phyloP scores from a whole-genome alignment of 2,113 vertebrate species.

The Narcine bancroftii region DNA sequence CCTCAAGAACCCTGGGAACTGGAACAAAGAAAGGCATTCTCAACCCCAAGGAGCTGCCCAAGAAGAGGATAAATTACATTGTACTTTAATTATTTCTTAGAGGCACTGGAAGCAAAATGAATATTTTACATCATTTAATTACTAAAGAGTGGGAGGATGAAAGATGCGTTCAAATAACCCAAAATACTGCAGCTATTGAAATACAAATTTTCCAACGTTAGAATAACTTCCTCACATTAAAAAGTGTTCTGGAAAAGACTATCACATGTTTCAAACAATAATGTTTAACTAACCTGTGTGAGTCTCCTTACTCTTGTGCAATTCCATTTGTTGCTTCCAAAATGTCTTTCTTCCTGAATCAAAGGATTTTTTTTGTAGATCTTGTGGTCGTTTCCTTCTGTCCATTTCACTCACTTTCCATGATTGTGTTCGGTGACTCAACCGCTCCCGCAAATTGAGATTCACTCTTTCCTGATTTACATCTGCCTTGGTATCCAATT shows the following conservation, averaged over 20 bases:
- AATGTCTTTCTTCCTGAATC: constrained; percentile 57
- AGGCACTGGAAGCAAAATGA: neutral
- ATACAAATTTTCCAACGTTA: neutral
- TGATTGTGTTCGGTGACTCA: constrained; percentile 44
- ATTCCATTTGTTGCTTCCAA: constrained; percentile 63
- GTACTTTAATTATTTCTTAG: neutral
- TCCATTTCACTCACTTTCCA: constrained; percentile 49
- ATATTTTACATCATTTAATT: neutral
- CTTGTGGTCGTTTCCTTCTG: constrained; percentile 51
- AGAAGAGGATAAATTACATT: too few species aligned
- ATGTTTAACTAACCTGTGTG: constrained; percentile 71
- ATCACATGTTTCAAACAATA: neutral
- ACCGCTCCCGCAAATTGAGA: constrained; percentile 32
- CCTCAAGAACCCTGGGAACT: too few species aligned
- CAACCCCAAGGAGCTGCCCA: too few species aligned
- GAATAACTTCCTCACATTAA: neutral
- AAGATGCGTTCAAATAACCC: neutral
- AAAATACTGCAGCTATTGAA: neutral
- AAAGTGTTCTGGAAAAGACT: neutral
- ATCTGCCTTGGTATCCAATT: neutral
- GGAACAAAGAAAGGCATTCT: too few species aligned
- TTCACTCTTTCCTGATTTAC: neutral
- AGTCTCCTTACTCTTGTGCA: constrained; percentile 86
- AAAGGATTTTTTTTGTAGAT: constrained; percentile 56
- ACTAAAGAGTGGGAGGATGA: too few species aligned